A percentile compares a stretch with the other conserved stretches of the same genome.
phyloP scores from a whole-genome alignment of 2,888 invertebrate species.

The Agriopis aurantiaria region DNA sequence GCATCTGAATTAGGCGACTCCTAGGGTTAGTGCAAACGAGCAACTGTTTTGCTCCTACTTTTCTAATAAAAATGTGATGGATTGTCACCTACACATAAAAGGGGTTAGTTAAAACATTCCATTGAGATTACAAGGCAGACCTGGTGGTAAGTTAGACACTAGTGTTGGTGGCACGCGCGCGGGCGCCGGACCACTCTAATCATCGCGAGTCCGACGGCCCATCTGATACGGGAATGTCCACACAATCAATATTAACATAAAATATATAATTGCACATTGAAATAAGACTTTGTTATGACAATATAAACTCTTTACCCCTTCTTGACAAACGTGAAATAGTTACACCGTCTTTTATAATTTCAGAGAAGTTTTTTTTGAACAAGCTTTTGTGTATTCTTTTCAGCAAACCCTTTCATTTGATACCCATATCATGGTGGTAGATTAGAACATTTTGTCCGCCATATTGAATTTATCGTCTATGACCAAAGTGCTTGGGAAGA shows the following conservation, averaged over 20 bases:
- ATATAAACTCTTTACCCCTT: neutral
- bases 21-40: too few relatives aligned
- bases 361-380: neutral
- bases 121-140: conserved; percentile 70
- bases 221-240: conserved; percentile 62
- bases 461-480: too few relatives aligned
- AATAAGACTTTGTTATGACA: neutral
- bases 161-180: conserved; percentile 66
- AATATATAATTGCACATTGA: conserved; percentile 30
- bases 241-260: conserved; percentile 46
- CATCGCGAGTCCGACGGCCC: conserved; percentile 84
- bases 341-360: neutral
- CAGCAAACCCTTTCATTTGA: too few relatives aligned
- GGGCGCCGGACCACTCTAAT: conserved; percentile 84
- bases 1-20: too few relatives aligned
- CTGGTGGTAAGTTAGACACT: conserved; percentile 73
- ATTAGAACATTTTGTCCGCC: too few relatives aligned
- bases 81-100: conserved; percentile 41
- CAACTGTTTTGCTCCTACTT: too few relatives aligned
- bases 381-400: too few relatives aligned
- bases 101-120: conserved; percentile 58
- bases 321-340: neutral
- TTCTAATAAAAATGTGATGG: conserved; percentile 21
- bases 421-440: too few relatives aligned
- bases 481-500: too few relatives aligned